phyloP scores from a whole-genome alignment of 2,888 invertebrate species.

The Anthrax anthrax region DNA sequence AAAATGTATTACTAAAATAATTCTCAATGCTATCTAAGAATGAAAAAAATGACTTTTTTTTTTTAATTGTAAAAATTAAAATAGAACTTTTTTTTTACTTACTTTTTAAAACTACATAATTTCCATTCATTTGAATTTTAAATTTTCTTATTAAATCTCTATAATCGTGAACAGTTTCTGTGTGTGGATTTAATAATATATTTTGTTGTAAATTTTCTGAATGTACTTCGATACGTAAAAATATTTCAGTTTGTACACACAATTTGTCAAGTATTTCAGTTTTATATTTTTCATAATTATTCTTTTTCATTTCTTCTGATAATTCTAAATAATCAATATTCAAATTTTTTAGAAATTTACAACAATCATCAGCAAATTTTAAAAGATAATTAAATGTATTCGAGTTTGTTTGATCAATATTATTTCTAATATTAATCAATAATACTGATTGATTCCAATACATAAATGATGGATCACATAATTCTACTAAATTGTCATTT shows the following conservation, averaged over 20 bases:
- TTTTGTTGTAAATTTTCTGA: conserved; percentile 46
- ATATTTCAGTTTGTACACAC: conserved; percentile 81
- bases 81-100: conserved; percentile 6
- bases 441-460: conserved; percentile 69
- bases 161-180: conserved; percentile 42
- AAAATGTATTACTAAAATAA: conserved; percentile 88
- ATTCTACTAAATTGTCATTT: conserved; percentile 40
- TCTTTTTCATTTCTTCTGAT: conserved; percentile 16
- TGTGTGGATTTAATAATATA: conserved; percentile 45
- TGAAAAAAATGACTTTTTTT: conserved; percentile 16
- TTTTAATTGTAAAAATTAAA: too few species aligned
- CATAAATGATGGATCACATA: conserved; percentile 62
- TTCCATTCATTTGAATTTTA: conserved; percentile 40
- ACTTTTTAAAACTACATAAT: conserved; percentile 50
- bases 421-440: conserved; percentile 59
- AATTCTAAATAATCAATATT: conserved; percentile 19
- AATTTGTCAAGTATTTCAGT: conserved; percentile 50
- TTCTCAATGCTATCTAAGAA: conserved; percentile 52
- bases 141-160: conserved; percentile 44
- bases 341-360: conserved; percentile 12
- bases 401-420: conserved; percentile 51
- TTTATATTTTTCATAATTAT: background rate
- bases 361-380: conserved; percentile 36
- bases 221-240: conserved; percentile 82
- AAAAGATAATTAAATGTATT: conserved; percentile 36